phyloP scores from a whole-genome alignment of 2,113 vertebrate species.

The Aramus guarauna region DNA sequence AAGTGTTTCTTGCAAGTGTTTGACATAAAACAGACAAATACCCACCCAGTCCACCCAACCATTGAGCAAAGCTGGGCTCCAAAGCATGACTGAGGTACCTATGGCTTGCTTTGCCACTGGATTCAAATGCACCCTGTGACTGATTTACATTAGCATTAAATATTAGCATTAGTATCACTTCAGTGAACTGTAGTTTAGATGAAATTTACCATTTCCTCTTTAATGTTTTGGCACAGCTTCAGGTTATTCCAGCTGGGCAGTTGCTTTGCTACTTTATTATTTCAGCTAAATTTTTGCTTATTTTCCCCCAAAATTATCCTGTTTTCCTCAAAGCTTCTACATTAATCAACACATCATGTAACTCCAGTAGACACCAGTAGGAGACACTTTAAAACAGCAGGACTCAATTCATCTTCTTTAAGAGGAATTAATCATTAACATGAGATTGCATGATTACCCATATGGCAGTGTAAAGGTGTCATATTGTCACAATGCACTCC shows the following conservation, averaged over 20 bases:
- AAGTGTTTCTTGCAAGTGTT: neutral
- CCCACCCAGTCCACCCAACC: neutral
- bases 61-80: neutral
- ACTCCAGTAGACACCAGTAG: conserved; percentile 3
- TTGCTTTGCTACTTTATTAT: neutral
- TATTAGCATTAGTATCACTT: neutral
- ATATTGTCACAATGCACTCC: neutral
- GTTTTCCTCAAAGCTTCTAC: conserved; percentile 23
- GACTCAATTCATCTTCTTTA: neutral
- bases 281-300: neutral
- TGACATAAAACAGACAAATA: neutral
- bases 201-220: neutral
- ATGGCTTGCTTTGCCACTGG: neutral
- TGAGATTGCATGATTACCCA: conserved; percentile 13
- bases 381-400: conserved; percentile 37
- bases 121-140: neutral
- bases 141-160: neutral
- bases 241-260: neutral
- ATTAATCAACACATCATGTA: conserved; percentile 23
- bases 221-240: neutral
- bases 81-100: neutral
- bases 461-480: neutral
- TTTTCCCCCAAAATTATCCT: neutral
- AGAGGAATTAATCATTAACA: conserved; percentile 30
- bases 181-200: neutral